phyloP scores from a whole-genome alignment of 1,140 invertebrate species.

The Chionoecetes opilio region DNA sequence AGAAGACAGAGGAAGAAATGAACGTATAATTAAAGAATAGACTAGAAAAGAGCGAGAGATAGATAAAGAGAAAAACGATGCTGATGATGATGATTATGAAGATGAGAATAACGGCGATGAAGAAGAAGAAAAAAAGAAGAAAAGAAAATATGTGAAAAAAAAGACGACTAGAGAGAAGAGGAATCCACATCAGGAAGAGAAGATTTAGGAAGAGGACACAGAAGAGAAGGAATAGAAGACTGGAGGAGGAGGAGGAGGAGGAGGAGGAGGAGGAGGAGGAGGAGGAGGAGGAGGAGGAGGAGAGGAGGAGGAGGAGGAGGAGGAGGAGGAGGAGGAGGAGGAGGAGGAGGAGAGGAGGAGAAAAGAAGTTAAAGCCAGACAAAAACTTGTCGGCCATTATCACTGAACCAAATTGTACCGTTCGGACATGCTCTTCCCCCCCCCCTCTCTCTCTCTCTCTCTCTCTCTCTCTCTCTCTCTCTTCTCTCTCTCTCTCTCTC shows the following conservation, averaged over 20 bases:
- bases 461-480: background rate
- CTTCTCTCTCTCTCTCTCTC: background rate
- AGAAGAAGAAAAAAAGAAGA: background rate
- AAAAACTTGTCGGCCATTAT: background rate
- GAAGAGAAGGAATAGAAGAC: background rate
- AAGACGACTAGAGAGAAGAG: background rate
- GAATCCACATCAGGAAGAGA: background rate
- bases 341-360: background rate
- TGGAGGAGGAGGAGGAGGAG: background rate
- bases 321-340: background rate
- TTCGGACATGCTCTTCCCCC: background rate
- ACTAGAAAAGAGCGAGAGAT: too few relatives aligned
- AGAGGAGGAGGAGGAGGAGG: background rate
- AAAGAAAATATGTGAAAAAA: background rate
- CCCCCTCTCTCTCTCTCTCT: background rate
- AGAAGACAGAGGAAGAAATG: background rate
- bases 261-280: background rate
- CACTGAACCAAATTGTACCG: conserved; percentile 28
- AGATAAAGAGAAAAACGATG: too few relatives aligned
- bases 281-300: background rate
- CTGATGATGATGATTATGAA: too few relatives aligned
- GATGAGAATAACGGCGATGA: too few relatives aligned
- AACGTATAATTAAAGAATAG: background rate
- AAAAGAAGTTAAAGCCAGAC: background rate
- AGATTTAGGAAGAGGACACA: background rate